Evolutionary conservation across 2,797 vertebrate species (phyloP), one percentile per base, ranked within the genome.

Genomic region (Arnoldichthys spilopterus): DNA sequence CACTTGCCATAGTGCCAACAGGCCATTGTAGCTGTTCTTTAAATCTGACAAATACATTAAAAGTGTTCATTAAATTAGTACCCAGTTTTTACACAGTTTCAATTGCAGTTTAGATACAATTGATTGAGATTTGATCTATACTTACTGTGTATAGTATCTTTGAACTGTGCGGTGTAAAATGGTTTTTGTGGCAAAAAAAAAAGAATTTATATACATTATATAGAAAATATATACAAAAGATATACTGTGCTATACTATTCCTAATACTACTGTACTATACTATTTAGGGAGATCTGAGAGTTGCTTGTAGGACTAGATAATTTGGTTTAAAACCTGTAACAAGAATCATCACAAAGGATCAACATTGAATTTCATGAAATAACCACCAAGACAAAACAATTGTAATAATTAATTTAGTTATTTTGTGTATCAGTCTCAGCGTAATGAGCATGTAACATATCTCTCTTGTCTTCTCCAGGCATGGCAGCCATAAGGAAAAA

Each of bases 401-500:
- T 43, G 40, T 4, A 37, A 37, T 37, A 8, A 37, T 8, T 37
- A 12, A 56, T 2, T 4, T 49, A 49, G 4, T 62, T 62, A 7
- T 12, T 45, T 45, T 45, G 43, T 12, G 43, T 45, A 12, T 11
- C 3, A 37, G 8, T 37, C 34, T 37, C 24, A 20, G 45, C 45
- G 13, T 49, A 51, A 68, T 1, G 2, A 56, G 56, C 20, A 53
- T 58, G 49, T 51, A 62, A 18, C 8, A 13, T 53, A 58, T 77
- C 16, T 16, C 30, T 28, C 30, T 72, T 80, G 47, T 75, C 18
- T 6, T 9, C 53, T 70, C 26, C 92, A 96, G 95, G 90, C 2
- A 99, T 98, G 97, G 96, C 97, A 0, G 95, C 96, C 51, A 97
- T 99, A 89, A 93, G 98, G 79, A 99, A 98, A 93, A 99, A 99